Conservation (phyloP, 2,797 vertebrate species). For the Sebastes trivittatus region DNA sequence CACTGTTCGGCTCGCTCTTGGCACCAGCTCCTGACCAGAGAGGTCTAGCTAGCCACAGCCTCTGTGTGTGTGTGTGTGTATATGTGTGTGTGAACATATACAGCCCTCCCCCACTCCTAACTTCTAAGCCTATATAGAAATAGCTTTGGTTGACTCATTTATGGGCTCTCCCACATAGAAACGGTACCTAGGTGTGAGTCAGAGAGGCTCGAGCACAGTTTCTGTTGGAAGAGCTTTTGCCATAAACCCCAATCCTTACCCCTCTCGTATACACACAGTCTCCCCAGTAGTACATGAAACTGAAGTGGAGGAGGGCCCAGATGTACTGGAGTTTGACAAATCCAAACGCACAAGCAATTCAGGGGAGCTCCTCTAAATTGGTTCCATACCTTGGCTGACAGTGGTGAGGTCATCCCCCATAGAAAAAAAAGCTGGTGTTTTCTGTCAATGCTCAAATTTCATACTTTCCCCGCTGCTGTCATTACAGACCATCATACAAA, state of each 20-base stretch:
- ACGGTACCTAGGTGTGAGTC: constrained; percentile 65
- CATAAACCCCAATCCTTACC: constrained; percentile 43
- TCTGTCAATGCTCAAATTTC: constrained; percentile 60
- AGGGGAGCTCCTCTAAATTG: constrained; percentile 76
- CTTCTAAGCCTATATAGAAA: constrained; percentile 67
- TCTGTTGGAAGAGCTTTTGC: constrained; percentile 65
- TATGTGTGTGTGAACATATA: constrained; percentile 55
- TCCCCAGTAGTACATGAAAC: constrained; percentile 49
- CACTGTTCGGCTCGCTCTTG: constrained; percentile 80
- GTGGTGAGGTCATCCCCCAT: constrained; percentile 75
- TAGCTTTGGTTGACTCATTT: constrained; percentile 71
- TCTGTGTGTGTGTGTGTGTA: constrained; percentile 49
- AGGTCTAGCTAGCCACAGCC: constrained; percentile 75
- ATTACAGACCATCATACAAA: constrained; percentile 47
- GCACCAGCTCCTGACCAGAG: constrained; percentile 78
- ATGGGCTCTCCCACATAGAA: constrained; percentile 72
- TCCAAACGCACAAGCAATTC: constrained; percentile 69
- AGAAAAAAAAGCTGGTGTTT: constrained; percentile 54
- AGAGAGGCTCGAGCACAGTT: constrained; percentile 41
- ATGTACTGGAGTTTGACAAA: constrained; percentile 71
- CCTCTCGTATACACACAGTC: not conserved
- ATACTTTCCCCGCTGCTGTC: constrained; percentile 58
- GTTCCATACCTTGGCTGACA: constrained; percentile 80
- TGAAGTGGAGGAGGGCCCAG: constrained; percentile 68
- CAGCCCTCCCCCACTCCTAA: constrained; percentile 42